Base-by-base conservation (phyloP, 2,113 vertebrate genomes). In the Nothocercus nigrocapillus region DNA sequence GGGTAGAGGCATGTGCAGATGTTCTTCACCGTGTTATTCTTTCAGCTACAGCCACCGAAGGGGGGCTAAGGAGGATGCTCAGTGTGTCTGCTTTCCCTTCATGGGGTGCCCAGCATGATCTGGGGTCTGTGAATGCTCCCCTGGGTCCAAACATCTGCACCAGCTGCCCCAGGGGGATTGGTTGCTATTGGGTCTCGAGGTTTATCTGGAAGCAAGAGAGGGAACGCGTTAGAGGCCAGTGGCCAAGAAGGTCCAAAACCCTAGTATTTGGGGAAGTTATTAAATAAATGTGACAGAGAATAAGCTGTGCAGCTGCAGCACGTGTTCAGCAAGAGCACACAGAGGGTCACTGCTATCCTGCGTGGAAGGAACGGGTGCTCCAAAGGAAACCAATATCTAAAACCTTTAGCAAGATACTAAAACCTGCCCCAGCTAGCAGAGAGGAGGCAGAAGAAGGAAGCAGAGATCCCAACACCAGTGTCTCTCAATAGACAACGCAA, bases 311-410 rank as follows among this genome's bases (percentile, higher is more conserved):
- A 83, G 68, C 88, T 93, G 92, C 25, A 47, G 38, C 19, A 7
- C 30, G 0, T n/a, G 16, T 28, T 54, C 6, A 42, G 36, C 68
- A 54, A 83, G 92, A 19, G 53, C 76, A 40, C 49, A 85, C 82
- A 78, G 49, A 91, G 63, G 16, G 58, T 67, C 42, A 44, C 59
- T 69, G 61, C 85, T 47, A 0, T 51, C 22, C 17, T 24, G 56
- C 84, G 13, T 25, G 42, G 32, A 61, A 92, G 68, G 76, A 92
- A 88, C 90, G 92, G 84, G 84, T 82, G 89, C 75, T 90, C 47
- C 49, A 69, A 62, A 89, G 45, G 67, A 93, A 96, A 85, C 70
- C 75, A 82, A 51, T 91, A 79, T 69, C 82, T 59, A 63, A 89
- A 94, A 91, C 67, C 85, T 58, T 7, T 3, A 95, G 78, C 77